phyloP scores from a whole-genome alignment of 2,888 invertebrate species.

The Gandaritis pyraliata region DNA sequence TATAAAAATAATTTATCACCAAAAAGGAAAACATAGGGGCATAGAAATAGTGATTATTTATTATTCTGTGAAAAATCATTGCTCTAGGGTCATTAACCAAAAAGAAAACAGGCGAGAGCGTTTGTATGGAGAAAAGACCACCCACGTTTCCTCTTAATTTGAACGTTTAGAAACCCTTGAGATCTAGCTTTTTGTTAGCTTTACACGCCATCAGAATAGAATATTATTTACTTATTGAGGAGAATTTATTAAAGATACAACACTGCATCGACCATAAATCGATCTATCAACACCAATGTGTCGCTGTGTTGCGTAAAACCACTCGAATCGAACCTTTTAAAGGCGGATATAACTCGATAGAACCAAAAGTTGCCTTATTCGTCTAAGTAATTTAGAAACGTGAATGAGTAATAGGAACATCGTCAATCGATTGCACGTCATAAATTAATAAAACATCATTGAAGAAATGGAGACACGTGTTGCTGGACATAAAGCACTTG shows the following conservation, averaged over 20 bases:
- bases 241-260: conserved; percentile 36
- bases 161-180: background rate
- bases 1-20: too few relatives aligned
- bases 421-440: conserved; percentile 34
- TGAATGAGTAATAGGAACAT: conserved; percentile 25
- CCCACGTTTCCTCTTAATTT: too few relatives aligned
- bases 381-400: conserved; percentile 19
- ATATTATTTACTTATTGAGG: conserved; percentile 21
- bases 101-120: too few relatives aligned
- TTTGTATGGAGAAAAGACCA: too few relatives aligned
- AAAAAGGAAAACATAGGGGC: too few relatives aligned
- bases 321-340: background rate
- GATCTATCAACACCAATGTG: conserved; percentile 8
- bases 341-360: conserved; percentile 12
- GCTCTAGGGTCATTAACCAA: too few relatives aligned
- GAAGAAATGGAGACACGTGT: conserved; percentile 30
- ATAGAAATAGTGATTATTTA: too few relatives aligned
- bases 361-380: conserved; percentile 6
- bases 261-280: conserved; percentile 3
- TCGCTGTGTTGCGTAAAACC: background rate
- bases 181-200: background rate
- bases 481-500: conserved; percentile 22
- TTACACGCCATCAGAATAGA: background rate
- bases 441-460: conserved; percentile 32
- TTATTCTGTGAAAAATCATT: too few relatives aligned